phyloP scores from a whole-genome alignment of 2,113 vertebrate genomes.

The Pterophyllum scalare region DNA sequence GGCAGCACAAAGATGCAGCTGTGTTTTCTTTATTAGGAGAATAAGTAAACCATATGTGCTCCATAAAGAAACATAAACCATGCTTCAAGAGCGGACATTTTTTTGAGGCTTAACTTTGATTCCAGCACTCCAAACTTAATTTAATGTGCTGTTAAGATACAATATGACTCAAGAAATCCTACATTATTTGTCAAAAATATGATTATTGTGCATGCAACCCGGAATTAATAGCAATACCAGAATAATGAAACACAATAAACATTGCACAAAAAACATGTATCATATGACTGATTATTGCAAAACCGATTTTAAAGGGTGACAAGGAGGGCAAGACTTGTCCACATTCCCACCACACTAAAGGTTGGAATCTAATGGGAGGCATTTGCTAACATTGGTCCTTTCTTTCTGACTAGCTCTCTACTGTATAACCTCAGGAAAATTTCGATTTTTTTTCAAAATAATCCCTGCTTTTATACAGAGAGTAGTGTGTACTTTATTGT shows the following conservation, averaged over 20 bases:
- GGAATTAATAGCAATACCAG: not conserved
- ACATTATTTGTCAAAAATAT: not conserved
- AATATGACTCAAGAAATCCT: not conserved
- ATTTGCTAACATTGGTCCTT: not conserved
- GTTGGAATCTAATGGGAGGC: not conserved
- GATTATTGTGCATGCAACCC: not conserved
- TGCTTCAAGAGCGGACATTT: not conserved
- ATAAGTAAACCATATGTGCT: conserved; percentile 26
- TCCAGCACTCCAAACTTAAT: too few species aligned
- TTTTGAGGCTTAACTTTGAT: not conserved
- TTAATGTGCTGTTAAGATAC: not conserved
- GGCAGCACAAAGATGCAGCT: conserved; percentile 57
- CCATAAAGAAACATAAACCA: conserved; percentile 26
- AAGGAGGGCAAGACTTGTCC: not conserved
- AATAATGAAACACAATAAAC: not conserved
- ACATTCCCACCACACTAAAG: not conserved
- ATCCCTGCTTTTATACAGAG: not conserved
- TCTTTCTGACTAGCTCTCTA: not conserved
- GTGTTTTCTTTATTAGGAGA: conserved; percentile 64
- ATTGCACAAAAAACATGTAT: not conserved
- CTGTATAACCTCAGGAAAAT: not conserved
- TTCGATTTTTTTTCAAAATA: not conserved
- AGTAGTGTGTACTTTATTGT: not conserved
- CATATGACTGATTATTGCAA: not conserved
- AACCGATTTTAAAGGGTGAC: too few species aligned